These are phyloP conservation scores for Chionoecetes opilio DNA, from an alignment of 1,140 invertebrate species.

Conservation along the genomic window DNA sequence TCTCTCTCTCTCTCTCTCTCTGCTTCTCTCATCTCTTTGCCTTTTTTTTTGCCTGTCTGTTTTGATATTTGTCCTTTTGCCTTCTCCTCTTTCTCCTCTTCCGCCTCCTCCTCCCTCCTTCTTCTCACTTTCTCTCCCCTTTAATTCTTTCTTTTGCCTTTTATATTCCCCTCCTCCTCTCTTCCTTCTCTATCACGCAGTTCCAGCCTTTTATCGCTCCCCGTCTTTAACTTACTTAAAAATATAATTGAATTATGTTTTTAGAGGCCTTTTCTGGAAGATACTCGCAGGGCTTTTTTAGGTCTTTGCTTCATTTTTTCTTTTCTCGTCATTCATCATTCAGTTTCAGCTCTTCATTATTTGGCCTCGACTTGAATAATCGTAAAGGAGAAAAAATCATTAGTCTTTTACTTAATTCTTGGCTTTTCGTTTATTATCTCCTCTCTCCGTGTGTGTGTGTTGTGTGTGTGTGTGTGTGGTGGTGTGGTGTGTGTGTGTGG, in stretches of 20 bases:
- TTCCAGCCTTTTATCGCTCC: neutral
- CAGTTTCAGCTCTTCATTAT: conserved; percentile 14
- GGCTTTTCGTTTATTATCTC: too few relatives aligned
- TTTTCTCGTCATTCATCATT: neutral
- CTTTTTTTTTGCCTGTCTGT: neutral
- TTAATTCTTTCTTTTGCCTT: neutral
- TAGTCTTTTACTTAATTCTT: neutral
- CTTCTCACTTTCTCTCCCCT: neutral
- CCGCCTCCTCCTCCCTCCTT: neutral
- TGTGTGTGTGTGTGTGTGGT: too few relatives aligned
- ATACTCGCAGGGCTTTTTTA: too few relatives aligned
- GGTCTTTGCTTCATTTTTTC: too few relatives aligned
- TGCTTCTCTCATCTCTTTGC: neutral
- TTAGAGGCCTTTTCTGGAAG: neutral
- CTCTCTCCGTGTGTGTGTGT: too few relatives aligned
- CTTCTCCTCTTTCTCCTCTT: neutral
- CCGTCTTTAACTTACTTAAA: neutral
- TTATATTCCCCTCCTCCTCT: neutral
- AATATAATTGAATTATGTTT: neutral
- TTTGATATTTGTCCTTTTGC: too few relatives aligned
- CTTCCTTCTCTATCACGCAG: neutral
- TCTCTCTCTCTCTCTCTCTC: neutral
- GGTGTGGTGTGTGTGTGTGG: too few relatives aligned
- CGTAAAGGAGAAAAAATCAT: neutral
- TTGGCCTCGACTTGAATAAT: neutral